Percentiles rank a stretch among this genome's conserved stretches.
phyloP scores from a whole-genome alignment of 2,113 vertebrate species.

The Proteles cristata region DNA sequence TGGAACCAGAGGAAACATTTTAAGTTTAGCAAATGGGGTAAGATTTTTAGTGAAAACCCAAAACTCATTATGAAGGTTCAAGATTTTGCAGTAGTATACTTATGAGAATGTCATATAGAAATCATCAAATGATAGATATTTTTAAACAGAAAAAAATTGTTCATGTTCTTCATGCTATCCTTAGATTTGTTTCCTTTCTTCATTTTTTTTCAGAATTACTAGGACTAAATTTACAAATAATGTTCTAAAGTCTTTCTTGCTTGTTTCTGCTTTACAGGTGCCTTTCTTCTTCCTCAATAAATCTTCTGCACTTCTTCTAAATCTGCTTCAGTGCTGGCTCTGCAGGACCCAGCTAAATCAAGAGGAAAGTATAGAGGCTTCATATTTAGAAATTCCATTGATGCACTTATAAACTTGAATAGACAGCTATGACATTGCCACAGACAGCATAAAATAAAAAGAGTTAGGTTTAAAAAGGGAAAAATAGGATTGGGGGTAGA shows the following conservation, averaged over 20 bases:
- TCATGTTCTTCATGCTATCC: neutral
- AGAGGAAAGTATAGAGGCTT: neutral
- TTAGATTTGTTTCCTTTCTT: neutral
- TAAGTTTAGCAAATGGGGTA: neutral
- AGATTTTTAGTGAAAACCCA: slow-evolving; percentile 9
- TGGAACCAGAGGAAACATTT: neutral
- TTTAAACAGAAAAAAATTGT: neutral
- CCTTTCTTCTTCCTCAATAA: neutral
- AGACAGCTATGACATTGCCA: neutral
- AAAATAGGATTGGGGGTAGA: neutral
- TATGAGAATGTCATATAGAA: neutral
- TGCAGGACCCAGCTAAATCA: neutral
- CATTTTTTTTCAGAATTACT: neutral
- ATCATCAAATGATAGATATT: neutral
- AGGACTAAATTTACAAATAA: neutral
- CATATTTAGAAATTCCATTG: neutral
- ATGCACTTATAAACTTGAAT: neutral
- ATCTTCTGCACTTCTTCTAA: neutral
- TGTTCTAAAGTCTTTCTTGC: neutral
- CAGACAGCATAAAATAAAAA: neutral
- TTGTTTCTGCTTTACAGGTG: neutral
- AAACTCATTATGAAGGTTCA: slow-evolving; percentile 9
- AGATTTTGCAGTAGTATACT: neutral
- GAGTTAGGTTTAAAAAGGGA: neutral
- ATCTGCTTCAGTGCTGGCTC: neutral